A percentile compares a stretch with the other conserved stretches of the same genome.
phyloP scores from a whole-genome alignment of 2,797 vertebrate species.

The Hafferia zeledoni region DNA sequence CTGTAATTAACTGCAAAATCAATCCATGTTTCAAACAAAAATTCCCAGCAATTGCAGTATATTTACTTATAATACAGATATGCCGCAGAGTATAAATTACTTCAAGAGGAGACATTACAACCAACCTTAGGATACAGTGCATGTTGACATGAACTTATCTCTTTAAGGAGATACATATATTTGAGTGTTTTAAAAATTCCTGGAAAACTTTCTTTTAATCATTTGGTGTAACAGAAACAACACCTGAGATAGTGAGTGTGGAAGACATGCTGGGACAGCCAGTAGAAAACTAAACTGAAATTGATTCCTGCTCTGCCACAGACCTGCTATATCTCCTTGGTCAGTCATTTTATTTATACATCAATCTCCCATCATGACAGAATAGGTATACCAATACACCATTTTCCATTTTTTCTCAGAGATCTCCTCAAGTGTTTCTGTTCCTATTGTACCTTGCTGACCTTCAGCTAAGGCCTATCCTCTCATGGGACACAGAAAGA shows the following conservation, averaged over 20 bases:
- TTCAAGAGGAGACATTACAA: not conserved
- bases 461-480: not conserved
- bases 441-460: not conserved
- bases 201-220: not conserved
- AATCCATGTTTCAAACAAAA: not conserved
- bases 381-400: not conserved
- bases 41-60: not conserved
- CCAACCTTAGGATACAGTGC: not conserved
- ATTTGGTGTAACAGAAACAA: not conserved
- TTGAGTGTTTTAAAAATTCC: not conserved
- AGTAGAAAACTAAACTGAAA: not conserved
- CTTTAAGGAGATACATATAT: not conserved
- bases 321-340: not conserved
- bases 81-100: not conserved
- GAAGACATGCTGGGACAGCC: not conserved
- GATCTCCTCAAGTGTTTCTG: not conserved
- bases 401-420: not conserved
- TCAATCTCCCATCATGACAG: not conserved
- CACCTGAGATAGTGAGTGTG: not conserved
- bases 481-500: not conserved
- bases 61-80: not conserved
- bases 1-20: not conserved
- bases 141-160: not conserved
- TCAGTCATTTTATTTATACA: not conserved
- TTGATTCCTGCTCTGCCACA: not conserved